Evolutionary conservation across 2,888 invertebrate genomes (phyloP).

Genomic region (Altica lythri): DNA sequence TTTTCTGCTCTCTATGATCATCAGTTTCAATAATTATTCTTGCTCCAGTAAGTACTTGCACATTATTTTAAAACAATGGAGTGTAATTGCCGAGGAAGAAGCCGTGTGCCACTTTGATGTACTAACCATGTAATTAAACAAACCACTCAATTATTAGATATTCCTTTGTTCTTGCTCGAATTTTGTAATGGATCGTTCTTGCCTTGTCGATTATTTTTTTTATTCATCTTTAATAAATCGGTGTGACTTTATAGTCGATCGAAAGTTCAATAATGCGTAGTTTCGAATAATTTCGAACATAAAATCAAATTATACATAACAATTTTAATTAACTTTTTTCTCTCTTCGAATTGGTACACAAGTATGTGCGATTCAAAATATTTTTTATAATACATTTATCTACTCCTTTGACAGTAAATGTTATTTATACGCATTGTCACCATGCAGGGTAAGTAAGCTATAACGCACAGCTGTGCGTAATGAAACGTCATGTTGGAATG

Average conservation of each 20-base stretch:
- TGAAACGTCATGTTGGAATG: too few species aligned
- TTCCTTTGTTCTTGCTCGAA: slow-evolving; percentile 11
- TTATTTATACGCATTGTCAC: too few species aligned
- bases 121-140: slow-evolving; percentile 14
- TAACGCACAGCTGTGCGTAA: too few species aligned
- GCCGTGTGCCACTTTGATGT: slow-evolving; percentile 7
- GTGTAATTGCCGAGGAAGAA: slow-evolving; percentile 10
- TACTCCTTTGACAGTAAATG: too few species aligned
- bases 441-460: too few species aligned
- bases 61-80: slow-evolving; percentile 12
- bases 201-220: background rate
- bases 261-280: too few species aligned
- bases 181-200: slow-evolving; percentile 10
- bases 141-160: slow-evolving; percentile 13
- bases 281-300: too few species aligned
- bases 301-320: too few species aligned
- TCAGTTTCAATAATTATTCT: slow-evolving; percentile 9
- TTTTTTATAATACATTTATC: too few species aligned
- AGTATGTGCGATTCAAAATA: background rate
- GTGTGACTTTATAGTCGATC: too few species aligned
- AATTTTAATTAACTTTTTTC: too few species aligned
- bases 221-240: too few species aligned
- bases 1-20: background rate
- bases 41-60: slow-evolving; percentile 13
- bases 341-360: background rate